Evolutionary conservation across 2,113 vertebrate genomes (phyloP), one percentile per base, ranked within the genome.

Genomic region (Bufo gargarizans): DNA sequence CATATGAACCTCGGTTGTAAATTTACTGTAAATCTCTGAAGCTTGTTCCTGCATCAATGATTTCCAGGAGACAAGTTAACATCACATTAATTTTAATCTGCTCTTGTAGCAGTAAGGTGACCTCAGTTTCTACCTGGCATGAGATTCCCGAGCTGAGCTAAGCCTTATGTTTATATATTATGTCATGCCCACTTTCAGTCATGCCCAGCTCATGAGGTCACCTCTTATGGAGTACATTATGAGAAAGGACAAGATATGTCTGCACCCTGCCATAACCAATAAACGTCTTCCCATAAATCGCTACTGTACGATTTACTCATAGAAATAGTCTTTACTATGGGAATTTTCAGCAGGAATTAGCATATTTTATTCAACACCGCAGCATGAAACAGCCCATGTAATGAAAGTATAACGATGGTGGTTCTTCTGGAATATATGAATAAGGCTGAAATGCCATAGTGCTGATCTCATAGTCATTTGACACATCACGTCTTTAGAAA

Each of bases 41-140:
- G 33, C 17, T 20, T 65, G 53, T 43, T 67, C 5, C 63, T 82
- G 33, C 17, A 67, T 65, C 13, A 47, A 5, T 45, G 20, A 47
- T 82, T 33, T 82, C 59, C 59, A 13, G 45, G 59, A 65, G 80
- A 82, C 17, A 82, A 43, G 78, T 59, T 58, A 45, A 50, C 61
- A 67, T 65, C 50, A 55, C 77, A 78, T 55, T 22, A 55, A 77
- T 33, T 33, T 33, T 33, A 33, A 77, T 77, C 78, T 81, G 78
- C 56, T 82, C 61, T 47, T 49, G 17, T 45, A 65, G 79, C 47
- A n/a, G n/a, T 50, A 19, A 65, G 16, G 61, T 65, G 47, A 67
- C 61, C 59, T 50, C 61, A 19, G 4, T 22, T 59, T 50, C 55
- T 67, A n/a, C 76, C 80, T 82, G 33, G 9, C 58, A 82, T 65